Percentiles rank a stretch among this genome's conserved stretches.
These are phyloP conservation scores for Neuroterus valhalla DNA, from an alignment of 1,140 invertebrate species.

Conservation along the genomic window DNA sequence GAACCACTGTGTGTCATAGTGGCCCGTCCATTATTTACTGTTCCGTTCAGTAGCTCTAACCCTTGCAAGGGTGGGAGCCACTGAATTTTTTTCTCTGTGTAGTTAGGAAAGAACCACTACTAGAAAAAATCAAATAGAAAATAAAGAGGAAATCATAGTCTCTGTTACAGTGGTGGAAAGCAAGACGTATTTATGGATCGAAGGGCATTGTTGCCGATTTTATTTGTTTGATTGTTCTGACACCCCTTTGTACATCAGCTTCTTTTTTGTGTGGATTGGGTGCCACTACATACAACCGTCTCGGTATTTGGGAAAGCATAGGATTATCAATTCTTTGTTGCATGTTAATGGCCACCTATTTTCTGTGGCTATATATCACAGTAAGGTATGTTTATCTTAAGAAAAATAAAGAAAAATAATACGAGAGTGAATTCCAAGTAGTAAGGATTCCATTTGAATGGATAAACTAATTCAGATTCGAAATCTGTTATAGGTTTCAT, in stretches of 20 bases:
- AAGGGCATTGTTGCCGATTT: conserved; percentile 73
- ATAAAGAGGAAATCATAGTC: conserved; percentile 38
- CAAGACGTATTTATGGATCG: conserved; percentile 62
- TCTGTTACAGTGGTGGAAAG: conserved; percentile 71
- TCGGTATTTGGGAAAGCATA: conserved; percentile 73
- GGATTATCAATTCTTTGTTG: conserved; percentile 70
- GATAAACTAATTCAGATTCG: background rate
- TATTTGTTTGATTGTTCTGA: conserved; percentile 75
- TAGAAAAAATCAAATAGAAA: background rate
- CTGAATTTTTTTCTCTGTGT: no score
- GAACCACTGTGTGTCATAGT: no score
- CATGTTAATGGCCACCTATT: conserved; percentile 66
- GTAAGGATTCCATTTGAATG: no score
- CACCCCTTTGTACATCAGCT: conserved; percentile 74
- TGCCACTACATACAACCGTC: conserved; percentile 66
- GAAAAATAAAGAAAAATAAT: no score
- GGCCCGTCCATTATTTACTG: no score
- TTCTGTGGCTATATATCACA: conserved; percentile 69
- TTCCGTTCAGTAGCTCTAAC: no score
- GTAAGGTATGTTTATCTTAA: conserved; percentile 57
- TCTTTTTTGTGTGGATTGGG: conserved; percentile 76
- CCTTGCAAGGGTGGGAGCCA: no score
- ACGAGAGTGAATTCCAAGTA: no score
- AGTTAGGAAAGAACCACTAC: no score
- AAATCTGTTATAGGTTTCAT: conserved; percentile 56